Evolutionary conservation across 2,797 vertebrate species (phyloP).

Genomic region (Emydoidea blandingii): DNA sequence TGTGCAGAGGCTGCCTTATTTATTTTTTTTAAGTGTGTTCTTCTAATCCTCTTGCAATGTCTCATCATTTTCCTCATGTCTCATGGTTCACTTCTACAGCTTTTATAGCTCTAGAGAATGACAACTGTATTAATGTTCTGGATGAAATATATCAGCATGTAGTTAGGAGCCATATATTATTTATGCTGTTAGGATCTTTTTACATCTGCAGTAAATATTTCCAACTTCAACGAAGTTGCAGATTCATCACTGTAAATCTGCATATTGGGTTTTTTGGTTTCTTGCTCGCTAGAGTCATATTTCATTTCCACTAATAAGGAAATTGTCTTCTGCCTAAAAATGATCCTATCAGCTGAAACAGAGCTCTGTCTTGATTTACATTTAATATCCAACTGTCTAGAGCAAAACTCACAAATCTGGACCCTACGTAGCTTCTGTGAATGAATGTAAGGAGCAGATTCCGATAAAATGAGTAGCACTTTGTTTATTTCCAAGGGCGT

Average conservation of each 20-base stretch:
- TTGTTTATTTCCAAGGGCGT: not conserved
- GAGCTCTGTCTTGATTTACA: not conserved
- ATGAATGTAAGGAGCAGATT: not conserved
- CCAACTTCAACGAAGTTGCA: not conserved
- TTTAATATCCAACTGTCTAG: not conserved
- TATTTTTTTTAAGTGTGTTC: conserved; percentile 21
- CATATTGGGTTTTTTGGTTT: conserved; percentile 25
- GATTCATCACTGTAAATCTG: conserved; percentile 31
- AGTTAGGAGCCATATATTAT: conserved; percentile 30
- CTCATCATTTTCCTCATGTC: conserved; percentile 27
- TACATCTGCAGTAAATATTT: conserved; percentile 56
- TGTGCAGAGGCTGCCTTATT: conserved; percentile 5
- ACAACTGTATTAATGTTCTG: conserved; percentile 27
- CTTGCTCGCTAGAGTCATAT: not conserved
- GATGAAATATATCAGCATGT: conserved; percentile 48
- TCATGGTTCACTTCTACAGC: conserved; percentile 39
- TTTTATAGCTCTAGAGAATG: conserved; percentile 46
- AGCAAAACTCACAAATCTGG: not conserved
- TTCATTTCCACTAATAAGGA: conserved; percentile 38
- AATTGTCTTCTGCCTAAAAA: conserved; percentile 9
- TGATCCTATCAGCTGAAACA: not conserved
- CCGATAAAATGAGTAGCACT: not conserved
- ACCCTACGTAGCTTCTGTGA: not conserved
- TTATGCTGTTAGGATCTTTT: conserved; percentile 46
- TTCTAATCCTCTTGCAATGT: conserved; percentile 6